Base-by-base conservation (phyloP, 1,140 invertebrate species). In the Drosophila teissieri region DNA sequence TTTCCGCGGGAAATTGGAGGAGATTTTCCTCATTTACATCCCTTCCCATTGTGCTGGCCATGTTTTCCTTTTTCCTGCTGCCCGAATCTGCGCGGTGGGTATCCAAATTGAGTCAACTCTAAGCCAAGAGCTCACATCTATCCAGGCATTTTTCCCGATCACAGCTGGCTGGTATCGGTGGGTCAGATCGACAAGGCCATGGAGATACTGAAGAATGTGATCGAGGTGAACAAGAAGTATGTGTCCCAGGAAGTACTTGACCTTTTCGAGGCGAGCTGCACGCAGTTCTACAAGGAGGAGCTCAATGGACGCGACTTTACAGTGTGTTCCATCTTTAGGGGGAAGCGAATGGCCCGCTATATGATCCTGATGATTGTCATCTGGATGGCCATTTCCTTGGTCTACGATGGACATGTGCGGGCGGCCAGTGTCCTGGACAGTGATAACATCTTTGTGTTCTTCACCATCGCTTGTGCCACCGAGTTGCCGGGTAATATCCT, bases 331-430 rank as follows among this genome's bases (percentile, higher is more conserved):
- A 93, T 97, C 1, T 97, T 97, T 89, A 95, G 93, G 83, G 96
- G 94, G 4, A 94, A 95, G 2, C 93, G 96, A 3, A 83, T 97
- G 14, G 91, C 96, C 2, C 94, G 94, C 24, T 96, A 95, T 42
- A 96, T 96, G 2, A 88, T 97, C 8, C 92, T 97, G 0, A 93
- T 97, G 40, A 96, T 96, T 72, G 48, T 96, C 4, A 96, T 97
- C 54, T 97, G 96, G 96, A 97, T 98, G 96, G 94, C 95, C 11
- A 96, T 98, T 58, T 97, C 96, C 1, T 85, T 98, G 89, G 95
- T 97, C 1, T 98, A 97, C 82, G 96, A 97, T 78, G 97, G 96
- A 2, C 96, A 97, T 86, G 96, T 97, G 3, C 93, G 97, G 74
- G 97, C 97, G 77, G 96, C 97, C 1, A 95, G 96, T 17, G 95